These are phyloP conservation scores for Heliothis subflexa DNA, from an alignment of 1,140 invertebrate genomes.

Conservation along the genomic window DNA sequence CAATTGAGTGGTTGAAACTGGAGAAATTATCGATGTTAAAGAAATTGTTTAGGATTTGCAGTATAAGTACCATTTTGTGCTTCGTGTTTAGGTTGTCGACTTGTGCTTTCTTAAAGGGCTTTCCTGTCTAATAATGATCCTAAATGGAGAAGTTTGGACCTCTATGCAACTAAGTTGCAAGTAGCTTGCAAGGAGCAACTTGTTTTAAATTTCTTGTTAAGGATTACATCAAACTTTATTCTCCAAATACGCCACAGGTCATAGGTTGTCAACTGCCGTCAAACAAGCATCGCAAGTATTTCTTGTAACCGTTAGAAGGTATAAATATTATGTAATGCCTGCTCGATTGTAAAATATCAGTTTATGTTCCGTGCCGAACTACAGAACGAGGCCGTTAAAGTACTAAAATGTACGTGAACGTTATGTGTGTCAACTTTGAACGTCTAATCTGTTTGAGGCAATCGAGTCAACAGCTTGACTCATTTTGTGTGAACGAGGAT, in stretches of 20 bases:
- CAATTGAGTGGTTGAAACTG: background rate
- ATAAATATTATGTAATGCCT: constrained; percentile 12
- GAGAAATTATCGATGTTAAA: background rate
- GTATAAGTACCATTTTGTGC: too few relatives aligned
- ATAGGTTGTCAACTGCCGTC: background rate
- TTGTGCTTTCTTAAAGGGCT: too few relatives aligned
- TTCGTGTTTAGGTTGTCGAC: too few relatives aligned
- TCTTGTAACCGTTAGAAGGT: background rate
- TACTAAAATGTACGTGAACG: constrained; percentile 14
- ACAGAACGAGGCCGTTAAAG: constrained; percentile 24
- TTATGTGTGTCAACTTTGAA: constrained; percentile 37
- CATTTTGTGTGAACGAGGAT: constrained; percentile 28
- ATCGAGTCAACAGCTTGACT: constrained; percentile 35
- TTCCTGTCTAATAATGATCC: too few relatives aligned
- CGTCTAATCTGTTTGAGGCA: constrained; percentile 40
- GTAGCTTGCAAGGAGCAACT: too few relatives aligned
- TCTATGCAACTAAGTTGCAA: too few relatives aligned
- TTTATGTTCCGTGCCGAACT: background rate
- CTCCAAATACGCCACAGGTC: too few relatives aligned
- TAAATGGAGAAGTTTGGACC: too few relatives aligned
- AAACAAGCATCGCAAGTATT: background rate
- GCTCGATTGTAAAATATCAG: constrained; percentile 17
- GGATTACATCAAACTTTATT: too few relatives aligned
- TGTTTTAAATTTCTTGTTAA: too few relatives aligned
- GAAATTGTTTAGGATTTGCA: too few relatives aligned